Conservation (phyloP, 2,113 vertebrate species). For the Silurus asotus region DNA sequence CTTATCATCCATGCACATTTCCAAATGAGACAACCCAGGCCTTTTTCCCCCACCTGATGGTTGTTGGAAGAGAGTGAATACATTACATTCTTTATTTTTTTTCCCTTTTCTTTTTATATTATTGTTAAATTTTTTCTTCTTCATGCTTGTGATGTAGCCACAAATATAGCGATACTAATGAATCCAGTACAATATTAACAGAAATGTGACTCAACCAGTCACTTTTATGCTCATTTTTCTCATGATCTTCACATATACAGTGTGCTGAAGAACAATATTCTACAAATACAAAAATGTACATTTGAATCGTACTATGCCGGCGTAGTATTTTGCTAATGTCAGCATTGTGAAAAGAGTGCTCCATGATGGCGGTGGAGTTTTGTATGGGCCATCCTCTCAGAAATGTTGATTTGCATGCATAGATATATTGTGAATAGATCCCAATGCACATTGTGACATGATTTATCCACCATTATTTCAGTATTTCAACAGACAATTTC, state of each 20-base stretch:
- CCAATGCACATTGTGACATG: background rate
- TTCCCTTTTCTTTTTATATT: background rate
- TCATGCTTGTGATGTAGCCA: background rate
- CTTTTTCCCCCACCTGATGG: background rate
- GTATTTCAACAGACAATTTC: background rate
- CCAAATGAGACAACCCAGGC: background rate
- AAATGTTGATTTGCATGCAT: background rate
- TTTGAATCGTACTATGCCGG: background rate
- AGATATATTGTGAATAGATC: background rate
- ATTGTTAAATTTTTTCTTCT: background rate
- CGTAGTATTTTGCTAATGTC: background rate
- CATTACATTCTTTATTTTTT: background rate
- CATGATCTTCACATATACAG: background rate
- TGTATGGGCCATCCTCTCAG: background rate
- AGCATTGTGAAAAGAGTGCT: background rate
- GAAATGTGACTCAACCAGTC: background rate
- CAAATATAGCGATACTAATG: background rate
- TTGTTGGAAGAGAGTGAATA: background rate
- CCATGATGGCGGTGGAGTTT: background rate
- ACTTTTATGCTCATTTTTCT: background rate
- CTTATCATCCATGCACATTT: background rate
- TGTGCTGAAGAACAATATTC: background rate
- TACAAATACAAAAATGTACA: background rate
- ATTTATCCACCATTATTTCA: background rate
- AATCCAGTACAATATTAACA: background rate